These are phyloP conservation scores for Bacillus rossius DNA, from an alignment of 1,140 invertebrate species.

Conservation along the genomic window DNA sequence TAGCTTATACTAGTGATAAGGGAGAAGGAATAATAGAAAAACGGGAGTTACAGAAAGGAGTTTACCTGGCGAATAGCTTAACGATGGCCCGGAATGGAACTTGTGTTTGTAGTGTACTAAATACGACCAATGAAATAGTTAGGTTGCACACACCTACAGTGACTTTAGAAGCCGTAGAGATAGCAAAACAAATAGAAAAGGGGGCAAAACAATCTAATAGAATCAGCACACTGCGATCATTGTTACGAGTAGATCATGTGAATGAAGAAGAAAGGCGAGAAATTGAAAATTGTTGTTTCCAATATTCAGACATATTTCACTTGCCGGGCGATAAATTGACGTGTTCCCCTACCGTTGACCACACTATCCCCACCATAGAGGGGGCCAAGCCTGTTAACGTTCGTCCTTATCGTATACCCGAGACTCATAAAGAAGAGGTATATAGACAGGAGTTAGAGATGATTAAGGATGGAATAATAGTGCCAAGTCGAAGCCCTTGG, in stretches of 20 bases:
- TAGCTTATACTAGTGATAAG: too few relatives aligned
- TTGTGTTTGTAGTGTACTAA: too few relatives aligned
- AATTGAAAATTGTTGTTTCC: background rate
- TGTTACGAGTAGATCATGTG: constrained; percentile 4
- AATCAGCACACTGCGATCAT: background rate
- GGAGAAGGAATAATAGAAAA: too few relatives aligned
- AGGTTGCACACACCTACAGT: too few relatives aligned
- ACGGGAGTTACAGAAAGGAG: too few relatives aligned
- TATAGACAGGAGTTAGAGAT: constrained; percentile 4
- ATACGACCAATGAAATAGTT: too few relatives aligned
- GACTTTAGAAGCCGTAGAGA: too few relatives aligned
- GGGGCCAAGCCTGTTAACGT: background rate
- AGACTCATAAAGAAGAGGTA: constrained; percentile 7
- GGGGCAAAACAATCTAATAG: too few relatives aligned
- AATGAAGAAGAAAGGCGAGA: constrained; percentile 5
- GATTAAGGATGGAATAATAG: constrained; percentile 9
- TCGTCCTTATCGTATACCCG: constrained; percentile 9
- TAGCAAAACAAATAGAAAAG: too few relatives aligned
- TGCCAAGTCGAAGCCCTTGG: background rate
- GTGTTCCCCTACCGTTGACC: background rate
- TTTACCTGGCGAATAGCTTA: too few relatives aligned
- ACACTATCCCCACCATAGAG: background rate
- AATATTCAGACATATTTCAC: constrained; percentile 13
- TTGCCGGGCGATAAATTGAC: constrained; percentile 7
- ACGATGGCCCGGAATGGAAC: too few relatives aligned